Percentiles rank a stretch among this genome's conserved stretches.
phyloP scores from a whole-genome alignment of 1,140 invertebrate species.

The Magallana ariakensis region DNA sequence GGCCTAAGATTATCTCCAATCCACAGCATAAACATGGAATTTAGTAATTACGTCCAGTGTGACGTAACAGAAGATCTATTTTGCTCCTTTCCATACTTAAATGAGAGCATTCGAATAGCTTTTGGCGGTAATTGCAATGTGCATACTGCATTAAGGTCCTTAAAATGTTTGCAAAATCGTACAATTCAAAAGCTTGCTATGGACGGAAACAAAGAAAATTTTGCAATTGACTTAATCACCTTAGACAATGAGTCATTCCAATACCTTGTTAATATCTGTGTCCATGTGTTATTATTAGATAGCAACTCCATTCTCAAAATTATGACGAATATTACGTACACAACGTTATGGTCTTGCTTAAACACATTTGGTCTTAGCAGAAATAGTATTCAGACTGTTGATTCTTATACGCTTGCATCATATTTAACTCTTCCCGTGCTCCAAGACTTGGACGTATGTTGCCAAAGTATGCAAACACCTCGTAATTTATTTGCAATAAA shows the following conservation, averaged over 20 bases:
- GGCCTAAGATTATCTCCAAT: not conserved
- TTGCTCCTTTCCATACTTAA: not conserved
- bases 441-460: not conserved
- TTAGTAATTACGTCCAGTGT: not conserved
- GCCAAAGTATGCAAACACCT: not conserved
- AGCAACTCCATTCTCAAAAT: not conserved
- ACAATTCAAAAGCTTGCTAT: not conserved
- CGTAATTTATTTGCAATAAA: too few relatives aligned
- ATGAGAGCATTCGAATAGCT: not conserved
- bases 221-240: not conserved
- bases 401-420: not conserved
- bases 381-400: not conserved
- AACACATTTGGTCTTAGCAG: not conserved
- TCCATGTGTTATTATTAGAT: not conserved
- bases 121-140: not conserved
- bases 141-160: not conserved
- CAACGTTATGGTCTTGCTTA: not conserved
- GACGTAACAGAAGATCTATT: not conserved
- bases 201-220: not conserved
- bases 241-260: not conserved
- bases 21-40: not conserved
- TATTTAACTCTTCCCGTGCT: not conserved
- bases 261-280: not conserved
- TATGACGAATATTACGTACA: not conserved
- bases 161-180: not conserved